Base-by-base conservation (phyloP, 2,888 invertebrate genomes). In the Cataglyphis livida region DNA sequence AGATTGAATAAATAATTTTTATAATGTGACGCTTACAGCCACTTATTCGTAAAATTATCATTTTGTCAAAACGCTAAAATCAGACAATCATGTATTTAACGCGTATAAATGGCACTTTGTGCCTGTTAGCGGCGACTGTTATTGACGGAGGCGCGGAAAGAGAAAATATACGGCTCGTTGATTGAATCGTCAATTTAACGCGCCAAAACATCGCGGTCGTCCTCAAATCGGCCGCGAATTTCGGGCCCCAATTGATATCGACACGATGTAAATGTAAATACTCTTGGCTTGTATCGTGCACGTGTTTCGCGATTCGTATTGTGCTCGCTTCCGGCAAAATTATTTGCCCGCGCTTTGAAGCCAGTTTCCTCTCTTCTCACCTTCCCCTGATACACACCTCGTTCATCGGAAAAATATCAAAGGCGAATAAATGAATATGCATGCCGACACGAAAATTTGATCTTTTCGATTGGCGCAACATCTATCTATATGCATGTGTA, bases 181-280 rank as follows among this genome's bases (percentile, higher is more conserved):
- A 78, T 78, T 68, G 44, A 66, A 78, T 78, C 44, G n/a, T n/a
- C 57, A 32, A 44, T 66, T 66, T 57, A 57, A 68, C 18, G 12
- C 28, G 15, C 21, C 3, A 57, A 66, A 41, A 76, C 28, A 54
- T 68, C 18, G 78, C 64, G 75, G 51, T 38, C 51, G 38, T 28
- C 35, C 21, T 7, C 12, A 7, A 18, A 78, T 57, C 54, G 57
- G 68, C 25, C 32, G 25, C 25, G 59, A 44, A 59, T 68, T 78
- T 25, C 18, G 44, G 10, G 9, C 0, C 5, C 25, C 21, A 18
- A 59, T 59, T 44, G 44, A 59, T 28, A 54, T 4, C 44, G n/a
- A 51, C 62, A 59, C 7, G 38, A 32, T 1, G 28, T 44, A 78
- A 78, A 68, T 44, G 32, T 44, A 57, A 25, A 59, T 59, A 68